Conservation (phyloP, 1,140 invertebrate genomes). For the honey bee (Apis mellifera) region DNA sequence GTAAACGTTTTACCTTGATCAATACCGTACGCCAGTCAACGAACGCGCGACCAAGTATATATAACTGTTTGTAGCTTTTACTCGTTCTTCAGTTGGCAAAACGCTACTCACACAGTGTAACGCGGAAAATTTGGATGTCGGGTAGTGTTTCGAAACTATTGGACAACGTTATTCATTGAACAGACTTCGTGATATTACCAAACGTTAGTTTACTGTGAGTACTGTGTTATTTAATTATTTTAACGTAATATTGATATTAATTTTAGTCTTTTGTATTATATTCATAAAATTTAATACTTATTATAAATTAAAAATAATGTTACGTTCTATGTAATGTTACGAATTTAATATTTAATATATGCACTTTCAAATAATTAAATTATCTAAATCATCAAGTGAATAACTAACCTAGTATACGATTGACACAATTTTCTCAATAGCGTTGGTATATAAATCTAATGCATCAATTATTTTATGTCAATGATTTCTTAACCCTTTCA, state of each 20-base stretch:
- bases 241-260: too few relatives aligned
- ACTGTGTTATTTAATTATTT: background rate
- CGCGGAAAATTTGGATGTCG: background rate
- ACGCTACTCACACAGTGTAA: background rate
- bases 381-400: background rate
- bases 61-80: constrained; percentile 4
- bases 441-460: background rate
- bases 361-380: background rate
- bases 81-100: constrained; percentile 13
- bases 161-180: background rate
- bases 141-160: background rate
- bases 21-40: background rate
- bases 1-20: constrained; percentile 20
- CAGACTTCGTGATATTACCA: background rate
- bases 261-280: background rate
- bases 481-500: background rate
- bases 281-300: too few relatives aligned
- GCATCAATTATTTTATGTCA: background rate
- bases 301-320: background rate
- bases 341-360: too few relatives aligned
- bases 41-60: background rate
- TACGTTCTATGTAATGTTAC: background rate
- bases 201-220: background rate
- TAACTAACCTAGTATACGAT: too few relatives aligned
- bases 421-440: too few relatives aligned